These are phyloP conservation scores for Drosophila prostipennis DNA, from an alignment of 2,888 invertebrate genomes.

Conservation along the genomic window DNA sequence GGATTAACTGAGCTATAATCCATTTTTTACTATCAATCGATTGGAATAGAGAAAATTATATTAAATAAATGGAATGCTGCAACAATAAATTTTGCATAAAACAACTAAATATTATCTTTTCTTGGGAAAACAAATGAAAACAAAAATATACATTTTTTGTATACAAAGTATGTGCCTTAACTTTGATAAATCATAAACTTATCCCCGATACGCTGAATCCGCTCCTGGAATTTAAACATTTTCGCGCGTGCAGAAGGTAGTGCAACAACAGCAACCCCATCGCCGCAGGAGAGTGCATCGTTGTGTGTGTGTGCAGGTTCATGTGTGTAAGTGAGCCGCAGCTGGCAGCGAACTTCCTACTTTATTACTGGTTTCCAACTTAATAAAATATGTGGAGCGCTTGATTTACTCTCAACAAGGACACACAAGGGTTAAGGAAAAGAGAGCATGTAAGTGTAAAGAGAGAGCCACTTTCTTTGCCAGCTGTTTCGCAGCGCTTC, in stretches of 20 bases:
- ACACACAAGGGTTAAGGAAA: slow-evolving; percentile 6
- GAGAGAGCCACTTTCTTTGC: slow-evolving; percentile 43
- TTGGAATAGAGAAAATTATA: no score
- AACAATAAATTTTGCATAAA: no score
- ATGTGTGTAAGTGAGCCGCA: slow-evolving; percentile 49
- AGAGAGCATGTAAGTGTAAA: not conserved
- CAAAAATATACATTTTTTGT: no score
- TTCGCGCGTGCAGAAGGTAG: slow-evolving; percentile 41
- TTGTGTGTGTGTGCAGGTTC: slow-evolving; percentile 10
- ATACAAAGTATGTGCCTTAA: no score
- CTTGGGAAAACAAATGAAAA: no score
- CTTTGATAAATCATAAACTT: not conserved
- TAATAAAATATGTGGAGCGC: slow-evolving; percentile 76
- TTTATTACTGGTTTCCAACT: slow-evolving; percentile 75
- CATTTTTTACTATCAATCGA: no score
- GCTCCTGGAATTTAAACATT: slow-evolving; percentile 44
- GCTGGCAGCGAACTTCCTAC: slow-evolving; percentile 71
- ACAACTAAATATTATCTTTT: no score
- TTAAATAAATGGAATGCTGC: no score
- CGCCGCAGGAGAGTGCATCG: slow-evolving; percentile 4
- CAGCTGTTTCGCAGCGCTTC: slow-evolving; percentile 36
- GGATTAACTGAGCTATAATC: no score
- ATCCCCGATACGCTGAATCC: not conserved
- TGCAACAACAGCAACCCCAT: slow-evolving; percentile 18
- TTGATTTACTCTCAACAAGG: slow-evolving; percentile 66